A percentile compares a stretch with the other conserved stretches of the same genome.
Conservation (phyloP, 2,888 invertebrate species). For the Philereme vetulata region DNA sequence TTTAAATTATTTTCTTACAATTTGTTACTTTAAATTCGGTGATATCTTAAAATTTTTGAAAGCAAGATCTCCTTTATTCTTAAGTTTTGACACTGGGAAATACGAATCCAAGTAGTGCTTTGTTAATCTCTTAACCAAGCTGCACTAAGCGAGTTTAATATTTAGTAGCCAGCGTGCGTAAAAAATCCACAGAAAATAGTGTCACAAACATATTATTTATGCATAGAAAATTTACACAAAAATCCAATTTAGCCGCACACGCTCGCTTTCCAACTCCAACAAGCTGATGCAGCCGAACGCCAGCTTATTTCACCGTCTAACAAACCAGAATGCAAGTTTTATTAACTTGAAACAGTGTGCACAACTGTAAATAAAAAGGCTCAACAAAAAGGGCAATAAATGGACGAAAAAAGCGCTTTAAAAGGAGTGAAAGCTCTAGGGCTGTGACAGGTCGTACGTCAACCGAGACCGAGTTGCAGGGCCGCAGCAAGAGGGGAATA, state of each 20-base stretch:
- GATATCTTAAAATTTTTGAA: no score
- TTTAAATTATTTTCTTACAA: no score
- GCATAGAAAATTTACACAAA: constrained; percentile 10
- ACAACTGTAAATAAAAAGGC: constrained; percentile 31
- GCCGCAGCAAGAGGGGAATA: not conserved
- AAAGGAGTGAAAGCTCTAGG: constrained; percentile 28
- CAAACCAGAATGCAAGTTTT: constrained; percentile 30
- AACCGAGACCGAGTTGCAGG: constrained; percentile 25
- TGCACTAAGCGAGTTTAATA: no score
- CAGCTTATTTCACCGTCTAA: constrained; percentile 8
- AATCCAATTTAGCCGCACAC: constrained; percentile 9
- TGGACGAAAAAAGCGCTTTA: constrained; percentile 31
- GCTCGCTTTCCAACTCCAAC: constrained; percentile 7
- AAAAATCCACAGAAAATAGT: not conserved
- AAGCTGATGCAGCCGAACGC: constrained; percentile 9
- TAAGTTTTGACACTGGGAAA: no score
- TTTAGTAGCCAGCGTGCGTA: not conserved
- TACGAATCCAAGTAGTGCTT: no score
- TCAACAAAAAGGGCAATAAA: constrained; percentile 33
- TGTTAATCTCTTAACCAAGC: no score
- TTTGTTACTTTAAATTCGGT: no score
- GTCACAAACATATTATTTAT: constrained; percentile 6
- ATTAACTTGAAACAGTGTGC: constrained; percentile 25
- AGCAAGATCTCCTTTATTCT: no score
- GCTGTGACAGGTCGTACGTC: constrained; percentile 40